Evolutionary conservation across 2,888 invertebrate genomes (phyloP).

Genomic region (Chloroclystis v-ata): DNA sequence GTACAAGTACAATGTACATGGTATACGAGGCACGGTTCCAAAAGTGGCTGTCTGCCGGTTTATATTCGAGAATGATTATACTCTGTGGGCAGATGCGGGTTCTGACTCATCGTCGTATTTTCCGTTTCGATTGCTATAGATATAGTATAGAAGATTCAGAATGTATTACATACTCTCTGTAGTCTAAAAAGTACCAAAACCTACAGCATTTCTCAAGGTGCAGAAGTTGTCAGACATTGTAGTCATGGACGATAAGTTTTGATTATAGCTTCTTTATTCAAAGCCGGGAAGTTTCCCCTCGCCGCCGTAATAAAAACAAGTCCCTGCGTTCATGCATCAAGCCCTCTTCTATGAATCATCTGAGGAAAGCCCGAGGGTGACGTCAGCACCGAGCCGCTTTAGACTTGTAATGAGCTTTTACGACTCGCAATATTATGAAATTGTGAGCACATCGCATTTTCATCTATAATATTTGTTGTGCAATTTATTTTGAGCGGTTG

Average conservation of each 20-base stretch:
- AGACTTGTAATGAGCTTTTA: slow-evolving; percentile 35
- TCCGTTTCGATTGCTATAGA: slow-evolving; percentile 9
- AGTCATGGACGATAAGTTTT: neutral
- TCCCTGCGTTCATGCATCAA: slow-evolving; percentile 6
- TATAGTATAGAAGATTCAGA: slow-evolving; percentile 8
- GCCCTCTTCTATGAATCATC: slow-evolving; percentile 47
- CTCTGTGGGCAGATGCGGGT: slow-evolving; percentile 22
- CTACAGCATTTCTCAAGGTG: too few relatives aligned
- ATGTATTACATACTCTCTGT: too few relatives aligned
- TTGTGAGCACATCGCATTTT: slow-evolving; percentile 2
- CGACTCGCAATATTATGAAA: slow-evolving; percentile 31
- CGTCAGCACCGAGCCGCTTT: slow-evolving; percentile 44
- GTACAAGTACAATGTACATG: slow-evolving; percentile 14
- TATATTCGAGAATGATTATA: slow-evolving; percentile 27
- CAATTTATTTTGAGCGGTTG: neutral
- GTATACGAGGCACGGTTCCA: slow-evolving; percentile 28
- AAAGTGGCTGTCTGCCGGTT: slow-evolving; percentile 25
- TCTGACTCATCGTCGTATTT: slow-evolving; percentile 32
- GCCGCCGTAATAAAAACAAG: slow-evolving; percentile 6
- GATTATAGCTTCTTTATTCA: neutral
- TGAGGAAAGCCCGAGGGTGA: slow-evolving; percentile 60
- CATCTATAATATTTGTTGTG: neutral
- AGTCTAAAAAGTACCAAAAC: too few relatives aligned
- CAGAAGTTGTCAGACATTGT: neutral
- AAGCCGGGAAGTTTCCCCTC: neutral